Evolutionary conservation across 2,113 vertebrate genomes (phyloP).

Genomic region (Cebus imitator): DNA sequence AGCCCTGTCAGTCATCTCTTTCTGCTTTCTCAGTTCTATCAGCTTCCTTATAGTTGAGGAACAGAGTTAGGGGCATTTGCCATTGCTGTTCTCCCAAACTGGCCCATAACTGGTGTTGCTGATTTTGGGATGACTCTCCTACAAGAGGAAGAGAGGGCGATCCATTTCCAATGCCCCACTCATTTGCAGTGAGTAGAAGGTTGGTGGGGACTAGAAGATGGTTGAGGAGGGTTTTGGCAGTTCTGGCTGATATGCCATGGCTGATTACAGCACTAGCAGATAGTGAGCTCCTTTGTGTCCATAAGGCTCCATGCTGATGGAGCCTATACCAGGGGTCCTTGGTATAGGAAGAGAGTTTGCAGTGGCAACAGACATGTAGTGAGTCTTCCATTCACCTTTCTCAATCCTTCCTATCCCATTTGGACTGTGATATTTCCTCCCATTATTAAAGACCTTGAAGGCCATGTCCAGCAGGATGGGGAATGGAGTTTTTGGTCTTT

Average conservation of each 20-base stretch:
- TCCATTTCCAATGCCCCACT: background rate
- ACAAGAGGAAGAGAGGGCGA: background rate
- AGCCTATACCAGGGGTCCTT: background rate
- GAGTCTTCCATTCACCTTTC: background rate
- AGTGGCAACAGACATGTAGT: background rate
- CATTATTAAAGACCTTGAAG: background rate
- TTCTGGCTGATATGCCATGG: background rate
- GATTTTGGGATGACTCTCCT: background rate
- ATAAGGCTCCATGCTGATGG: background rate
- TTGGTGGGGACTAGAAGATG: no score
- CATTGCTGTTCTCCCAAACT: background rate
- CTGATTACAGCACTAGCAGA: background rate
- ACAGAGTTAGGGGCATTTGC: background rate
- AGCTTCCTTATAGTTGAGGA: background rate
- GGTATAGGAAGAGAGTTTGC: background rate
- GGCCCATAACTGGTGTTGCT: background rate
- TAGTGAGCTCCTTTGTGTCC: background rate
- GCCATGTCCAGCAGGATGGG: background rate
- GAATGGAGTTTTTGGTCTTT: background rate
- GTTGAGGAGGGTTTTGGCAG: background rate
- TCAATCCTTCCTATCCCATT: background rate
- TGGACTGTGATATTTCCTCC: no score
- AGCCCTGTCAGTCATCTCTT: background rate
- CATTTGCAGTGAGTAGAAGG: background rate
- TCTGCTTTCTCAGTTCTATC: background rate